phyloP scores from a whole-genome alignment of 2,113 vertebrate genomes.

The Chunga burmeisteri region DNA sequence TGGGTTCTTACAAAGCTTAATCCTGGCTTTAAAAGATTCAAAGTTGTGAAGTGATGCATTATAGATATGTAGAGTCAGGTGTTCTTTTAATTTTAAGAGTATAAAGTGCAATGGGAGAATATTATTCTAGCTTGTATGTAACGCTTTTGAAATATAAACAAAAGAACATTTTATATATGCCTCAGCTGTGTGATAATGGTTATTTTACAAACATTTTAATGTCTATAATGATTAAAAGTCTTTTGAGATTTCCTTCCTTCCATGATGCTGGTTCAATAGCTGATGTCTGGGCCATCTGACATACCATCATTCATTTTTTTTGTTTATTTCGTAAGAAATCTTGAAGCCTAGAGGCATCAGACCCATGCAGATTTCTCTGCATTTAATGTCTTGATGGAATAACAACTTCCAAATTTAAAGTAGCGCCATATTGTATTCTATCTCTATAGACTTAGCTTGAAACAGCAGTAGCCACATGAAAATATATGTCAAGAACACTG shows the following conservation, averaged over 20 bases:
- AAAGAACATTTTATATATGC: neutral
- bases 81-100: slow-evolving; percentile 51
- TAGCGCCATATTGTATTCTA: slow-evolving; percentile 61
- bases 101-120: neutral
- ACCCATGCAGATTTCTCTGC: slow-evolving; percentile 74
- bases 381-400: slow-evolving; percentile 66
- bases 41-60: slow-evolving; percentile 33
- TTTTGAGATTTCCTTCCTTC: slow-evolving; percentile 35
- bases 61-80: slow-evolving; percentile 2
- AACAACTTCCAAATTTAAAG: slow-evolving; percentile 68
- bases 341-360: slow-evolving; percentile 66
- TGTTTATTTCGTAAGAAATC: slow-evolving; percentile 72
- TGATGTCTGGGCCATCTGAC: slow-evolving; percentile 40
- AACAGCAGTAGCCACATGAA: slow-evolving; percentile 73
- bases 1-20: slow-evolving; percentile 40
- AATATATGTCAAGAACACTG: slow-evolving; percentile 81
- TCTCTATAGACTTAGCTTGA: slow-evolving; percentile 65
- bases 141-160: too few relatives aligned
- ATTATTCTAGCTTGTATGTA: neutral
- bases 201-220: slow-evolving; percentile 35
- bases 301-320: slow-evolving; percentile 68
- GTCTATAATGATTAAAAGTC: slow-evolving; percentile 33
- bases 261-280: slow-evolving; percentile 17
- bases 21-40: slow-evolving; percentile 50
- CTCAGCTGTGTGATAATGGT: neutral